Conservation (phyloP, 1,140 invertebrate species). For the Spodoptera frugiperda region DNA sequence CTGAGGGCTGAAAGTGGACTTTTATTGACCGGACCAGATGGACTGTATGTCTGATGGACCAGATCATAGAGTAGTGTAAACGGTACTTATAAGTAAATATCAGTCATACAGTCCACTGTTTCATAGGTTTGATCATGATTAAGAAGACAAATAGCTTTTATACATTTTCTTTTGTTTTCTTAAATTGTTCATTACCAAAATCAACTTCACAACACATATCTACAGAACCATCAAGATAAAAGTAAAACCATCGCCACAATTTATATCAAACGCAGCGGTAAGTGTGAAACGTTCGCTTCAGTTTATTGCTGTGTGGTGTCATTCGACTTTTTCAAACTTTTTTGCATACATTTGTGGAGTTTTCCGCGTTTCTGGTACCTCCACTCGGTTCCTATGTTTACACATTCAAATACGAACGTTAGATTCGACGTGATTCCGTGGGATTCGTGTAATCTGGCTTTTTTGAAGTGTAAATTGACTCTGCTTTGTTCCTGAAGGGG, state of each 20-base stretch:
- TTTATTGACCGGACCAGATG: too few relatives aligned
- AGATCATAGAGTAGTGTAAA: too few relatives aligned
- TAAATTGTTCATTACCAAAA: too few relatives aligned
- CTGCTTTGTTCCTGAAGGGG: not conserved
- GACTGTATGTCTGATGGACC: too few relatives aligned
- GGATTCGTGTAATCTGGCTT: slow-evolving; percentile 5
- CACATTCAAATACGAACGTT: slow-evolving; percentile 34
- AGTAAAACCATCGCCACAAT: not conserved
- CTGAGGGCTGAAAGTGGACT: too few relatives aligned
- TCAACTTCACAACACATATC: too few relatives aligned
- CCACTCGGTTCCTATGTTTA: slow-evolving; percentile 19
- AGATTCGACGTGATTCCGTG: not conserved
- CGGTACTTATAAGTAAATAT: too few relatives aligned
- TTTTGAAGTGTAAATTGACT: slow-evolving; percentile 35
- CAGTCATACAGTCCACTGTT: too few relatives aligned
- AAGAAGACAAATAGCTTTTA: too few relatives aligned
- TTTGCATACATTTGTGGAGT: slow-evolving; percentile 47
- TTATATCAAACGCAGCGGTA: slow-evolving; percentile 19
- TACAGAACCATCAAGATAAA: not conserved
- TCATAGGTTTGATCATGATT: too few relatives aligned
- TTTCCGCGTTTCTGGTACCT: slow-evolving; percentile 10
- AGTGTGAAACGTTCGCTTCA: slow-evolving; percentile 24
- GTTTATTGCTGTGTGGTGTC: slow-evolving; percentile 45
- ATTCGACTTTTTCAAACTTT: slow-evolving; percentile 52
- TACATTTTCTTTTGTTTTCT: too few relatives aligned